Evolutionary conservation across 2,797 vertebrate species (phyloP).

Genomic region (Microctenopoma stevenorrisi): DNA sequence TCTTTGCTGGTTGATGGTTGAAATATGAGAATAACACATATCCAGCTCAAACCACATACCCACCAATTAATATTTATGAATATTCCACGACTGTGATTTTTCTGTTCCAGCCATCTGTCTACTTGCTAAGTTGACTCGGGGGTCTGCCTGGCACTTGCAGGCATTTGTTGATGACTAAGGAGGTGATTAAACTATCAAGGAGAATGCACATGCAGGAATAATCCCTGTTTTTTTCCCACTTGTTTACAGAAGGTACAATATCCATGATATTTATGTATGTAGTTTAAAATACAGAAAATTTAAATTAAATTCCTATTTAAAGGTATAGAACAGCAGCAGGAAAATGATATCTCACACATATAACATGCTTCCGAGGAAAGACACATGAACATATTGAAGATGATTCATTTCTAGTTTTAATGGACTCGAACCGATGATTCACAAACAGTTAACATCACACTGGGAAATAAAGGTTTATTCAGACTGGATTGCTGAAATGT

Average conservation of each 20-base stretch:
- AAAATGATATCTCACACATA: not conserved
- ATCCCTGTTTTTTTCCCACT: slow-evolving; percentile 1
- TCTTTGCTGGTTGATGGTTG: slow-evolving; percentile 12
- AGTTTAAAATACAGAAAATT: not conserved
- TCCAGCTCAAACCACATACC: slow-evolving; percentile 28
- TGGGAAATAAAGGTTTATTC: slow-evolving; percentile 27
- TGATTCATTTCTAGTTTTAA: slow-evolving; percentile 14
- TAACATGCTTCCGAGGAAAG: not conserved
- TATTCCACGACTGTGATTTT: slow-evolving; percentile 30
- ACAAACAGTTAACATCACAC: not conserved
- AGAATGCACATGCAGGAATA: slow-evolving; percentile 20
- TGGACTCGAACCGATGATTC: slow-evolving; percentile 16
- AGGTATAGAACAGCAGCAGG: not conserved
- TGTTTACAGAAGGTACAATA: not conserved
- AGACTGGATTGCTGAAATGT: slow-evolving; percentile 21
- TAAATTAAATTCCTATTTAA: not conserved
- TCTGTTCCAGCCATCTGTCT: slow-evolving; percentile 60
- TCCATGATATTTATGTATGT: not conserved
- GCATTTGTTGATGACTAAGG: slow-evolving; percentile 46
- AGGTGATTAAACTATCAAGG: slow-evolving; percentile 34
- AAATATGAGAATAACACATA: slow-evolving; percentile 29
- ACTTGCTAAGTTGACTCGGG: slow-evolving; percentile 47
- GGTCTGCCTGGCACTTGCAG: slow-evolving; percentile 31
- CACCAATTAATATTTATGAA: slow-evolving; percentile 51
- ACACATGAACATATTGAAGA: not conserved